phyloP scores from a whole-genome alignment of 35 echinoderm and acorn worm genomes.

The Apostichopus californicus region DNA sequence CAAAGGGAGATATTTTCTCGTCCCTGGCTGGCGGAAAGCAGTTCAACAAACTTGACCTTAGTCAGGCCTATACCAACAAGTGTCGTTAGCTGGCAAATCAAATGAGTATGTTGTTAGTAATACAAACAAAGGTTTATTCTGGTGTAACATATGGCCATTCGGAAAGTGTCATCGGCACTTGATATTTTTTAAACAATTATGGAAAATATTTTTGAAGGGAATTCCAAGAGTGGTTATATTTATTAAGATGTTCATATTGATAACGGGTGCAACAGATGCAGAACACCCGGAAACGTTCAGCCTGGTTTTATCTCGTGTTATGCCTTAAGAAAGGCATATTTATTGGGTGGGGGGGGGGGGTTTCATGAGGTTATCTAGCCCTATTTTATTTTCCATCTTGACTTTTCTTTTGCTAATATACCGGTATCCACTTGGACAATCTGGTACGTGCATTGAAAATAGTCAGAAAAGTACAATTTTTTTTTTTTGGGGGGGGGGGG shows the following conservation, averaged over 20 bases:
- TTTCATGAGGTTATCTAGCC: no score
- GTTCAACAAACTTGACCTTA: conserved; percentile 44
- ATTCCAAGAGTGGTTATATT: conserved; percentile 1
- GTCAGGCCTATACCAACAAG: conserved; percentile 48
- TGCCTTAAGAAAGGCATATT: conserved; percentile 33
- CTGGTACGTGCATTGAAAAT: no score
- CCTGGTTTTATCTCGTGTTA: conserved; percentile 1
- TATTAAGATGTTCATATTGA: conserved; percentile 61
- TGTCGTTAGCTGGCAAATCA: conserved; percentile 49
- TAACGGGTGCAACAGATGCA: conserved; percentile 18
- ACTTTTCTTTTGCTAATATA: no score
- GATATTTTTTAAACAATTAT: conserved; percentile 20
- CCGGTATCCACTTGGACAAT: no score
- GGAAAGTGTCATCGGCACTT: conserved; percentile 42
- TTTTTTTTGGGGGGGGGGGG: no score
- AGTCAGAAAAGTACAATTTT: no score
- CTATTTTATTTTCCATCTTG: no score
- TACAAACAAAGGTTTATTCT: conserved; percentile 62
- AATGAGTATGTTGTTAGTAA: conserved; percentile 49
- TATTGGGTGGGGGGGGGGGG: no score
- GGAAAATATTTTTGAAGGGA: no score
- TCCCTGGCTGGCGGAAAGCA: neutral
- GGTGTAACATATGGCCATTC: conserved; percentile 54
- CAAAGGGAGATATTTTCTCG: no score
- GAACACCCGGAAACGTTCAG: no score